Evolutionary conservation across 2,113 vertebrate species (phyloP).

Genomic region (Maccullochella peelii): DNA sequence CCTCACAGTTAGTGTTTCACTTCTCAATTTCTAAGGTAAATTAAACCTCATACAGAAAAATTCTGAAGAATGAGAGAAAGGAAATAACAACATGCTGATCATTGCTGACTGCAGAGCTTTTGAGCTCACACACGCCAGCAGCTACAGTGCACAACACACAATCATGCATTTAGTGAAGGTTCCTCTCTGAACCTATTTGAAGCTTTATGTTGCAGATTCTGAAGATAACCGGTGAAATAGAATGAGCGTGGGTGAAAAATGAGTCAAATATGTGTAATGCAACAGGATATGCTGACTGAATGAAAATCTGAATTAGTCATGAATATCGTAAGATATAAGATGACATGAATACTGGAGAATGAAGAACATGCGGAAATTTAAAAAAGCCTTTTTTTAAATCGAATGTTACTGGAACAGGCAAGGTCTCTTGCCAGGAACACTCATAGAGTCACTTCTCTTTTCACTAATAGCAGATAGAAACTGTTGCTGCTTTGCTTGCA

Average conservation of each 20-base stretch:
- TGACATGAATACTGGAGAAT: background rate
- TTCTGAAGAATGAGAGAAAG: background rate
- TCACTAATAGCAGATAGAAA: background rate
- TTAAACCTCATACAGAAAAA: background rate
- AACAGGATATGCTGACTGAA: background rate
- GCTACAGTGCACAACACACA: background rate
- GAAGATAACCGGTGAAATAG: background rate
- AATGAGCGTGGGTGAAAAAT: background rate
- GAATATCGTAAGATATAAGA: background rate
- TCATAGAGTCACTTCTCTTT: conserved; percentile 44
- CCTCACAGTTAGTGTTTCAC: background rate
- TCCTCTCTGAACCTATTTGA: background rate
- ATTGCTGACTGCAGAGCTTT: background rate
- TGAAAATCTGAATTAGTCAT: background rate
- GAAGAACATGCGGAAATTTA: background rate
- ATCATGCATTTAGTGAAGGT: background rate
- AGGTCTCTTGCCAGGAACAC: conserved; percentile 36
- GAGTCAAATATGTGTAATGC: background rate
- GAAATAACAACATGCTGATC: background rate
- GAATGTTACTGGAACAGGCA: conserved; percentile 32
- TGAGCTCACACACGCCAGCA: background rate
- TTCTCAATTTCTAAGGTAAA: background rate
- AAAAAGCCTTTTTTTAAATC: background rate
- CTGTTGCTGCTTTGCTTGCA: conserved; percentile 39
- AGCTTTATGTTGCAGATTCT: background rate